Percentiles rank a stretch among this genome's conserved stretches.
Evolutionary conservation across 1,140 invertebrate species (phyloP).

Genomic region (Dinoponera quadriceps): DNA sequence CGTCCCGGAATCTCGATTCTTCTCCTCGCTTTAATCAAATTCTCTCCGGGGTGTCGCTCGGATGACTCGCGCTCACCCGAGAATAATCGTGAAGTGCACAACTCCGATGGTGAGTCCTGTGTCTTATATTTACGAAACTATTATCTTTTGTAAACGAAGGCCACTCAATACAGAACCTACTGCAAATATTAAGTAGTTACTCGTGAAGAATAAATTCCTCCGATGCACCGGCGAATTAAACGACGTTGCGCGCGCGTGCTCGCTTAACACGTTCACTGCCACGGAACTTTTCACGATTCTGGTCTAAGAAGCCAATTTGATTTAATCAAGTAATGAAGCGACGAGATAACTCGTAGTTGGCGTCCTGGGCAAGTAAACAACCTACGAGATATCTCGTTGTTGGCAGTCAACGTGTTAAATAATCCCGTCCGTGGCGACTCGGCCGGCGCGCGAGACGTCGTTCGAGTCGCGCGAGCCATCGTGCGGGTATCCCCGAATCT

Average conservation of each 20-base stretch:
- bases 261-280: no score
- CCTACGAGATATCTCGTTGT: no score
- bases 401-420: no score
- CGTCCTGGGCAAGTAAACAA: no score
- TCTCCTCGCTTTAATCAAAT: not conserved
- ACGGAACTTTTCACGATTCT: no score
- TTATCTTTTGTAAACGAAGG: conserved; percentile 76
- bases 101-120: conserved; percentile 14
- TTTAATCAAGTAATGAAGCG: no score
- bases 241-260: not conserved
- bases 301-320: no score
- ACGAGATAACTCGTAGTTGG: no score
- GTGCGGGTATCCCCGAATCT: conserved; percentile 12
- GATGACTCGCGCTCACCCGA: not conserved
- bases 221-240: conserved; percentile 15
- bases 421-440: no score
- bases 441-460: not conserved
- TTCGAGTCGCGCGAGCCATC: conserved; percentile 35
- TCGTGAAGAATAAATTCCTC: conserved; percentile 39
- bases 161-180: conserved; percentile 79
- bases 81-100: conserved; percentile 34
- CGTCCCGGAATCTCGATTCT: not conserved
- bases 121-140: conserved; percentile 65
- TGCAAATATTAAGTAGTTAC: conserved; percentile 55
- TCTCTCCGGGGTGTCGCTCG: not conserved